Percentiles rank a stretch among this genome's conserved stretches.
These are phyloP conservation scores for Tangara arthus DNA, from an alignment of 2,797 vertebrate species.

Conservation along the genomic window DNA sequence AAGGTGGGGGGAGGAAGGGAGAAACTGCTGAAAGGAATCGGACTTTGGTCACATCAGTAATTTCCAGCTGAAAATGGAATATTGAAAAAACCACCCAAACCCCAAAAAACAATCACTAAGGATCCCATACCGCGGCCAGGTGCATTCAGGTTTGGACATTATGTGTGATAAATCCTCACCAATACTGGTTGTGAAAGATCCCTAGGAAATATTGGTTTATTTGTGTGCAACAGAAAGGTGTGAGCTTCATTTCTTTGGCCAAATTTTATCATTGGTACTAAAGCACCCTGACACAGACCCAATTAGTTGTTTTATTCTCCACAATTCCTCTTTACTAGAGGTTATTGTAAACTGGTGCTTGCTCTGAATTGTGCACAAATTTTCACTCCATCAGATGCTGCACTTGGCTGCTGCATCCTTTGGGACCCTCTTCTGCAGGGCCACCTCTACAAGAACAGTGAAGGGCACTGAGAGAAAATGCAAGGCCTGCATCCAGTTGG, in stretches of 20 bases:
- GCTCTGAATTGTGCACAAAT: background rate
- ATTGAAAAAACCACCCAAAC: background rate
- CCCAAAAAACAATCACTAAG: background rate
- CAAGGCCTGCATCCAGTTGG: background rate
- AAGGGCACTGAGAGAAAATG: constrained; percentile 10
- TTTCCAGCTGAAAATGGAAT: constrained; percentile 68
- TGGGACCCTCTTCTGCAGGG: background rate
- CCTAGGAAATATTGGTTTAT: constrained; percentile 38
- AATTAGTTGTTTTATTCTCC: constrained; percentile 5
- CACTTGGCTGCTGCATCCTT: background rate
- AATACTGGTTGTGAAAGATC: constrained; percentile 1
- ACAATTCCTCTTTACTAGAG: background rate
- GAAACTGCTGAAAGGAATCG: constrained; percentile 66
- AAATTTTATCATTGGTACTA: constrained; percentile 5
- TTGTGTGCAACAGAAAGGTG: constrained; percentile 17
- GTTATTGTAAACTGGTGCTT: background rate
- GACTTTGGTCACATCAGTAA: constrained; percentile 69
- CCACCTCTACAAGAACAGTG: background rate
- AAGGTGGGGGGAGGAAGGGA: constrained; percentile 66
- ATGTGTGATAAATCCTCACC: constrained; percentile 7
- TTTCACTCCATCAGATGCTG: background rate
- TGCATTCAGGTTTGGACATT: constrained; percentile 36
- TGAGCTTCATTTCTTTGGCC: constrained; percentile 16
- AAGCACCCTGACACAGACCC: background rate
- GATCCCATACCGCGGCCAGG: constrained; percentile 24